Conservation (phyloP, 2,113 vertebrate species). For the Cnemophilus loriae region DNA sequence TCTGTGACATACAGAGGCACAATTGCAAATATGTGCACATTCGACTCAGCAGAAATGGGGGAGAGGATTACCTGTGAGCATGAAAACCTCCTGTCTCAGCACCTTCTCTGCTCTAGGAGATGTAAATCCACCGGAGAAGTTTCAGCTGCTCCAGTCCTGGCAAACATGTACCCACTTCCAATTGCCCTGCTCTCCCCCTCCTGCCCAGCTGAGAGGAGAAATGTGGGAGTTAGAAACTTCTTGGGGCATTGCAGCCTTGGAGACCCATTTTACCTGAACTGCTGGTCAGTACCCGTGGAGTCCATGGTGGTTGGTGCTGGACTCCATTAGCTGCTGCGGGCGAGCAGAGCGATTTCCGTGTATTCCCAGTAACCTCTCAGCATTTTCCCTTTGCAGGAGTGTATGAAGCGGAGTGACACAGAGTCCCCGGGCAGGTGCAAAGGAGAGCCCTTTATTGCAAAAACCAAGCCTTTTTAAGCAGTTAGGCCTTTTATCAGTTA, state of each 20-base stretch:
- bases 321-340: background rate
- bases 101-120: background rate
- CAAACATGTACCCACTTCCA: background rate
- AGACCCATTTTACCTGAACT: background rate
- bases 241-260: background rate
- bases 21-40: background rate
- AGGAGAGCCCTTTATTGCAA: too few relatives aligned
- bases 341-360: background rate
- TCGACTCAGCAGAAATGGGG: rapidly evolving
- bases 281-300: background rate
- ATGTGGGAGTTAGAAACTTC: background rate
- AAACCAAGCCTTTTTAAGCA: too few relatives aligned
- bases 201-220: background rate
- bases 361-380: background rate
- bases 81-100: background rate
- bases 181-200: background rate
- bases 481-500: too few relatives aligned
- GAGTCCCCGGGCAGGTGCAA: too few relatives aligned
- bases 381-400: background rate
- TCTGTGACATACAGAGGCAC: background rate
- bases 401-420: too few relatives aligned
- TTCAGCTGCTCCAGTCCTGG: background rate
- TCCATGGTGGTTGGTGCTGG: background rate
- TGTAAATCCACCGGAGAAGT: background rate
- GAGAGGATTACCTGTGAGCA: background rate